Evolutionary conservation across 2,797 vertebrate genomes (phyloP), one percentile per base, ranked within the genome.

Genomic region (Anableps anableps): DNA sequence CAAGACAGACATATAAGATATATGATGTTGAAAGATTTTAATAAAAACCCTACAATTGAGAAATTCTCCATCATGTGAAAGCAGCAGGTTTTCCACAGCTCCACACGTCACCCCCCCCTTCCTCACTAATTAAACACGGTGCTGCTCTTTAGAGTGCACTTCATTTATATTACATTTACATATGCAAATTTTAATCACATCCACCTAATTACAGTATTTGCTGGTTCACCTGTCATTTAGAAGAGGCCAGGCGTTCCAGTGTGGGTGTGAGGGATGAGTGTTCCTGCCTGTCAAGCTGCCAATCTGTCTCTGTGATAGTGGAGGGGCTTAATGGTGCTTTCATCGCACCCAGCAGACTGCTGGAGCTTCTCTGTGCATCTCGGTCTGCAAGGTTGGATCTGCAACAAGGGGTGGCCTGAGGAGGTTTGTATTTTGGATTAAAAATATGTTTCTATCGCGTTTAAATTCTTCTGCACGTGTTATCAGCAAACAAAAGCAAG

Each of bases 131-230:
- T 85, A 91, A 81, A 88, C 90, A 55, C 80, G 21, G 78, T 77
- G 86, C 79, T 84, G 78, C 82, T 87, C 89, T 91, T 90, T 83
- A 88, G 84, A 88, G 82, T 74, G 77, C 81, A 79, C 75, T 89
- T 89, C 7, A 92, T 92, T 92, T 88, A 90, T 90, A 92, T 91
- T 78, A 72, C 4, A 93, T 94, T 88, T 91, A 86, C 92, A 94
- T 91, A 91, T 92, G 88, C 80, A 84, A 81, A 92, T 90, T 76
- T 29, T 84, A 92, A 94, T 92, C 86, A 85, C 80, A 82, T 84
- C 81, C 85, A 83, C 80, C 85, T 93, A 90, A 93, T 93, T 91
- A 91, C 80, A 78, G 79, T 86, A 91, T 88, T 89, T 91, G 85
- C 83, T 79, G 80, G 81, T 86, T 93, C 88, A 89, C 87, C 87